Evolutionary conservation across 2,113 vertebrate genomes (phyloP).

Genomic region (Forbesichthys agassizii): DNA sequence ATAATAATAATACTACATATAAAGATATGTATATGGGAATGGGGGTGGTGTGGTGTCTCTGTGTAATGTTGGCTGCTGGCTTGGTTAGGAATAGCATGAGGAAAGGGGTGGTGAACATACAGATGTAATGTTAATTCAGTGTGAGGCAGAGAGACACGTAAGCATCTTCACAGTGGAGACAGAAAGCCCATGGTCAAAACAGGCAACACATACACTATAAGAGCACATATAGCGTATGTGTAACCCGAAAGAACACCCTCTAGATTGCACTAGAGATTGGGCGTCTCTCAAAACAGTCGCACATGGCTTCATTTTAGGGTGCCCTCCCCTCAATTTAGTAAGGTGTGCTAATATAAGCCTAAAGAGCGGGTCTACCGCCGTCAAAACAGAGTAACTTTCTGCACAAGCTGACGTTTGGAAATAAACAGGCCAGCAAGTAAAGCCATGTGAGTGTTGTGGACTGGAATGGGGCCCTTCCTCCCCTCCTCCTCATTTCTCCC

Average conservation of each 20-base stretch:
- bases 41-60: too few species aligned
- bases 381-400: not conserved
- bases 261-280: constrained; percentile 48
- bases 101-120: constrained; percentile 24
- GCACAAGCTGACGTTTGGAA: not conserved
- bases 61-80: not conserved
- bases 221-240: constrained; percentile 43
- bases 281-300: constrained; percentile 49
- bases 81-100: constrained; percentile 20
- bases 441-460: constrained; percentile 52
- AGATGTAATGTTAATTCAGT: constrained; percentile 44
- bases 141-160: constrained; percentile 36
- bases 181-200: constrained; percentile 33
- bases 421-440: constrained; percentile 29
- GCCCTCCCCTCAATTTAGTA: constrained; percentile 5
- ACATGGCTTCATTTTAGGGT: constrained; percentile 55
- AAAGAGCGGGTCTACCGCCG: not conserved
- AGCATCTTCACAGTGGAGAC: constrained; percentile 39
- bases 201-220: constrained; percentile 43
- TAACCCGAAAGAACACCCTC: constrained; percentile 37
- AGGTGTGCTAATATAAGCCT: not conserved
- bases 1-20: not conserved
- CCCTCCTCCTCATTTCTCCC: constrained; percentile 55
- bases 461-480: constrained; percentile 46
- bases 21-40: not conserved